These are phyloP conservation scores for Spinibarbus caldwelli DNA, from an alignment of 2,797 vertebrate genomes.

Conservation along the genomic window DNA sequence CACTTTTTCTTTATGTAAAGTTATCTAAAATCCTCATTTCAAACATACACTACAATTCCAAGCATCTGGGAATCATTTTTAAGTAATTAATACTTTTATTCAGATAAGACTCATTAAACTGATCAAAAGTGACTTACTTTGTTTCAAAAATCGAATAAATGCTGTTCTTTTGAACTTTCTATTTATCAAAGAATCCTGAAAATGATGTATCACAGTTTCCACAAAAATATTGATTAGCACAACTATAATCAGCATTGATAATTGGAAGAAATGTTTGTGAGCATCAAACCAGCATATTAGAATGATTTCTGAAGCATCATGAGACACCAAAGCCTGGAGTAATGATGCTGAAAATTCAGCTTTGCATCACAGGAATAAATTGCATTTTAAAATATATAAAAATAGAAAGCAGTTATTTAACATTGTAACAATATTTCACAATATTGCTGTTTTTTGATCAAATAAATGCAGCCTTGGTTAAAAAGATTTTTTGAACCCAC, in stretches of 20 bases:
- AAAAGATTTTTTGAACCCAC: neutral
- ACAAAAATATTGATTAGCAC: neutral
- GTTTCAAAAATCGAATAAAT: neutral
- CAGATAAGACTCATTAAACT: no score
- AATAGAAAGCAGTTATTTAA: neutral
- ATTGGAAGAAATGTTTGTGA: no score
- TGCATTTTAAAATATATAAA: neutral
- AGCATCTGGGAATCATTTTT: neutral
- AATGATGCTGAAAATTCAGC: no score
- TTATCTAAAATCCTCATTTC: neutral
- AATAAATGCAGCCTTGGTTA: neutral
- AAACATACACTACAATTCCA: neutral
- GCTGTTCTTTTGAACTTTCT: neutral
- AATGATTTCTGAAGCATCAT: neutral
- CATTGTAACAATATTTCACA: neutral
- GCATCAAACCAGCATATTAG: neutral
- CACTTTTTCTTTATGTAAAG: neutral
- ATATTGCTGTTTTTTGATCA: neutral
- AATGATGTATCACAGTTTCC: neutral
- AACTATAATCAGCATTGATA: neutral
- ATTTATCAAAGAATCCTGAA: neutral
- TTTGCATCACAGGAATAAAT: neutral
- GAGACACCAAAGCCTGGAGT: neutral
- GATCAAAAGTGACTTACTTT: neutral
- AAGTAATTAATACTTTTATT: neutral